Conservation (phyloP, 2,797 vertebrate genomes). For the Sebastes matsubarae region DNA sequence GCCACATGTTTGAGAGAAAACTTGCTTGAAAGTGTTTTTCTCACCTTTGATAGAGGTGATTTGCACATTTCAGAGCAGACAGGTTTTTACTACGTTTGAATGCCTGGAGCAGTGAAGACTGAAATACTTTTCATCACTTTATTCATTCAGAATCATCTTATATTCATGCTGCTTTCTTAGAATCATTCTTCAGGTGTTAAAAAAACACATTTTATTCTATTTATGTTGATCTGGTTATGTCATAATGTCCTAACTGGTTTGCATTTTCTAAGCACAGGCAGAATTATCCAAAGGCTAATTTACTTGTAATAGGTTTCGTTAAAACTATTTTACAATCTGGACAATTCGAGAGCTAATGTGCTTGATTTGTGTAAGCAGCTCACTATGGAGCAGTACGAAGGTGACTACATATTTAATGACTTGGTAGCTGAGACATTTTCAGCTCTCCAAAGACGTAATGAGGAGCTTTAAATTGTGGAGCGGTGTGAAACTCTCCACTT, state of each 20-base stretch:
- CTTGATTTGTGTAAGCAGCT: conserved; percentile 31
- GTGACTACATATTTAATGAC: conserved; percentile 70
- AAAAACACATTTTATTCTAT: not conserved
- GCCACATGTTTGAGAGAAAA: not conserved
- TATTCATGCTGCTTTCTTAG: not conserved
- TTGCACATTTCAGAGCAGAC: not conserved
- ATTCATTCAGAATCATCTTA: not conserved
- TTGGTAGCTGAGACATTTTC: conserved; percentile 54
- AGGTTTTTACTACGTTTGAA: not conserved
- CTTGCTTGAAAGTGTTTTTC: not conserved
- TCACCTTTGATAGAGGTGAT: not conserved
- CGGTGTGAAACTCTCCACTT: conserved; percentile 34
- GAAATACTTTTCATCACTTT: not conserved
- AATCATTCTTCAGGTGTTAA: not conserved
- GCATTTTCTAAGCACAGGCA: not conserved
- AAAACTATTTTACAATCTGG: conserved; percentile 21
- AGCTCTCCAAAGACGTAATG: conserved; percentile 55
- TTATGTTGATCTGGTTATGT: not conserved
- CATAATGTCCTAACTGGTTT: not conserved
- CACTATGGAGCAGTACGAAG: conserved; percentile 8
- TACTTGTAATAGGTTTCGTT: conserved; percentile 21
- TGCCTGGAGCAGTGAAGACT: not conserved
- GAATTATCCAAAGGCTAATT: conserved; percentile 5
- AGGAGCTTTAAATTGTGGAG: conserved; percentile 44
- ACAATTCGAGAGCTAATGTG: conserved; percentile 21